Base-by-base conservation (phyloP, 2,888 invertebrate species). In the Muscina levida region DNA sequence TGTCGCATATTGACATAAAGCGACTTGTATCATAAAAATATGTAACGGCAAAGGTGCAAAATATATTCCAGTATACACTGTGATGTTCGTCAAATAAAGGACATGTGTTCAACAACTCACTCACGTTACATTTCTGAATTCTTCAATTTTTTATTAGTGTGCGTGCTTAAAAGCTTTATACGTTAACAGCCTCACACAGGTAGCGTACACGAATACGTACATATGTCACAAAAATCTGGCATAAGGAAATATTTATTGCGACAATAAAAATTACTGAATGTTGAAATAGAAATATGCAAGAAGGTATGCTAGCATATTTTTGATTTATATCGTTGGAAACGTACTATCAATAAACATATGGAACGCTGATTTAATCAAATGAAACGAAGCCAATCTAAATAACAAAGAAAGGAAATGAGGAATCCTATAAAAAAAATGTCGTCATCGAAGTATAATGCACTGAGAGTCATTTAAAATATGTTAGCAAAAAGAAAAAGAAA, bases 41-140 rank as follows among this genome's bases (percentile, higher is more conserved):
- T 67, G 72, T 56, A 53, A 72, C 72, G 66, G 37, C 68, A 44
- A 66, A 76, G 65, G 65, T 80, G 70, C 24, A 73, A 73, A 68
- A 62, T 59, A 66, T 72, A 46, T n/a, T 70, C 10, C 31, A 48
- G 42, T 31, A 24, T 62, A 15, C 70, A 31, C 31, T 31, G 3
- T 31, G 4, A 56, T n/a, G 13, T 19, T 11, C 15, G 24, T 42
- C 53, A 24, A 42, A 71, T 72, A 17, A 72, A 51, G 48, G 51
- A 72, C 62, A 65, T 62, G 72, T 72, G 22, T 62, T 31, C 37
- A 53, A 53, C 53, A 46, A 24, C 31, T 42, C 51, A 56, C 51
- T 15, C 24, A 46, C 31, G 37, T 59, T 37, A n/a, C n/a, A 31
- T 31, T 3, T 5, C 31, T 31, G 4, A 31, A 31, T 31, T 31